These are phyloP conservation scores for Anagrus nilaparvatae DNA, from an alignment of 1,140 invertebrate genomes.

Conservation along the genomic window DNA sequence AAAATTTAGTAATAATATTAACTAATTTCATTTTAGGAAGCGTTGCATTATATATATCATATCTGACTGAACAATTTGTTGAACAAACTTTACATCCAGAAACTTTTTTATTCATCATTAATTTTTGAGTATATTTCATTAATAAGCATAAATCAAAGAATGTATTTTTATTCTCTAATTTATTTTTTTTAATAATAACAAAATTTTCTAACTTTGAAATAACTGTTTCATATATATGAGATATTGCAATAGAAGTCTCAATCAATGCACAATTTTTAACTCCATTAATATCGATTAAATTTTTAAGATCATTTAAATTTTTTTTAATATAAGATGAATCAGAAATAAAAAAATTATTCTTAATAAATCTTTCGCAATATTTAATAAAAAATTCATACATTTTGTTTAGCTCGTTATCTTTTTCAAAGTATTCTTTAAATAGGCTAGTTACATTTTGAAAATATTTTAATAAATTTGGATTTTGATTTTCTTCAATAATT, in stretches of 20 bases:
- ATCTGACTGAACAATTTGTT: constrained; percentile 16
- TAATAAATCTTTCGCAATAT: too few species aligned
- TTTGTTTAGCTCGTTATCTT: constrained; percentile 14
- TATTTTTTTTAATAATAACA: constrained; percentile 2
- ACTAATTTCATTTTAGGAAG: constrained; percentile 13
- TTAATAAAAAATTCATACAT: constrained; percentile 19
- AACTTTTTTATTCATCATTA: constrained; percentile 12
- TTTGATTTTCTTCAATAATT: constrained; percentile 13
- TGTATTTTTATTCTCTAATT: constrained; percentile 13
- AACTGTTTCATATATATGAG: constrained; percentile 15
- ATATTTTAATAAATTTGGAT: constrained; percentile 2
- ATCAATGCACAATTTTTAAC: constrained; percentile 9
- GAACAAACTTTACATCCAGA: constrained; percentile 15
- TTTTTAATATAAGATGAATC: constrained; percentile 15
- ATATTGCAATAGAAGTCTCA: constrained; percentile 12
- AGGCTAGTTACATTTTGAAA: constrained; percentile 6
- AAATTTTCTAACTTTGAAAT: constrained; percentile 22
- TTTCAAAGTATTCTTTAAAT: constrained; percentile 13
- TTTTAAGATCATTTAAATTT: constrained; percentile 12
- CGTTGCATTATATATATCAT: constrained; percentile 18
- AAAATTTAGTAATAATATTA: constrained; percentile 16
- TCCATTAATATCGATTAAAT: constrained; percentile 8
- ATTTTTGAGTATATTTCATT: constrained; percentile 5
- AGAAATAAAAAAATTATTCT: constrained; percentile 14
- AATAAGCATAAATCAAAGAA: constrained; percentile 4